Evolutionary conservation across 2,113 vertebrate genomes (phyloP).

Genomic region (Gymnarchus niloticus): DNA sequence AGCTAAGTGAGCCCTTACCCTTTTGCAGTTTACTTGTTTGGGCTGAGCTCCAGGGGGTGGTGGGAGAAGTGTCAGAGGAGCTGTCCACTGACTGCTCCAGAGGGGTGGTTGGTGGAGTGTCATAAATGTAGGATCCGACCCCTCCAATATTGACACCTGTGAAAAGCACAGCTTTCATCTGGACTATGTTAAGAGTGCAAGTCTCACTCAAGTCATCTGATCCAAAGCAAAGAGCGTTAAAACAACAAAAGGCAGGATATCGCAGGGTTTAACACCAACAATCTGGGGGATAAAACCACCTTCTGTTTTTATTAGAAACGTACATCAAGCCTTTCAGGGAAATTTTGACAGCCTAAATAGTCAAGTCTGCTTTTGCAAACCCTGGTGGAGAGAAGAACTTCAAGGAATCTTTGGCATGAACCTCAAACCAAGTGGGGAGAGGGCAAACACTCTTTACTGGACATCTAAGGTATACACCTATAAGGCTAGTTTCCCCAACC

Average conservation of each 20-base stretch:
- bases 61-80: constrained; percentile 28
- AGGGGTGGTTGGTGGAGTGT: constrained; percentile 36
- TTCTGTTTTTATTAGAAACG: background rate
- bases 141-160: constrained; percentile 48
- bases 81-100: constrained; percentile 30
- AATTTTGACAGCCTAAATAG: background rate
- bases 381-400: background rate
- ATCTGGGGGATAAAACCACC: background rate
- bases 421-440: background rate
- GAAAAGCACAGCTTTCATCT: constrained; percentile 9
- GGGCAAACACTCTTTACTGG: background rate
- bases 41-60: constrained; percentile 38
- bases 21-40: constrained; percentile 27
- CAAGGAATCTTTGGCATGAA: too few species aligned
- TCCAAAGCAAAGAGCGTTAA: background rate
- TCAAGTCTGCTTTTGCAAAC: background rate
- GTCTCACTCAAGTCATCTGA: background rate
- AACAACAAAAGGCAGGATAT: background rate
- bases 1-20: constrained; percentile 17
- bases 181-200: too few species aligned
- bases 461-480: background rate
- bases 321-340: background rate
- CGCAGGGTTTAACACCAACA: background rate
- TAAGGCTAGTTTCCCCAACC: background rate
- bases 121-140: constrained; percentile 46